Base-by-base conservation (phyloP, 1,140 invertebrate species). In the Cephus cinctus region DNA sequence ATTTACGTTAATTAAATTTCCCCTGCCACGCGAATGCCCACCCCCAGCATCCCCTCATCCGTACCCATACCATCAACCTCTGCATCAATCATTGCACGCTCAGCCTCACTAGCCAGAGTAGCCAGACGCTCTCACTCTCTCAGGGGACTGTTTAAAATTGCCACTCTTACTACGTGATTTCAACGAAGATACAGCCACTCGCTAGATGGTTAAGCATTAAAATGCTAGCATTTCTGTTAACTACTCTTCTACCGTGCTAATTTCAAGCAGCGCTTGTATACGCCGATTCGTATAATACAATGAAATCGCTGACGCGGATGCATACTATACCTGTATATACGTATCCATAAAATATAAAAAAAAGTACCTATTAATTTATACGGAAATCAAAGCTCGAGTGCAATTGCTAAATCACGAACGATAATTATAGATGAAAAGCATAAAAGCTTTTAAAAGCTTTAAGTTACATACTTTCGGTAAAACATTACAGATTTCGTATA, bases 1-100 rank as follows among this genome's bases (percentile, higher is more conserved):
- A 75, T 76, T 76, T 74, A 72, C 72, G 74, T 76, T 76, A 76
- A 76, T 76, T 76, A 75, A 76, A 76, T 76, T 75, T 76, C 59
- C 65, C 67, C 65, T 62, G 48, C 52, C 48, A 60, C 50, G 56
- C 56, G 50, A 43, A 55, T 53, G 40, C 51, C 50, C 50, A 50
- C 61, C 44, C 42, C 38, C 47, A 44, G 47, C 47, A 52, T 54
- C 50, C 54, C 48, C 50, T 53, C 53, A 53, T 50, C 22, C 40
- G 43, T 44, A 50, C 21, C 31, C 40, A 44, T 15, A 32, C 40
- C 32, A 16, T 35, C 31, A n/a, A 25, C 25, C 44, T 45, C 48
- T 36, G 67, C 68, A 74, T 76, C 71, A 73, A 73, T 73, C 71
- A 75, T 68, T 68, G 60, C 55, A 56, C 59, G 58, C 61, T 66